These are phyloP conservation scores for Nerophis ophidion DNA, from an alignment of 2,113 vertebrate species.

Conservation along the genomic window DNA sequence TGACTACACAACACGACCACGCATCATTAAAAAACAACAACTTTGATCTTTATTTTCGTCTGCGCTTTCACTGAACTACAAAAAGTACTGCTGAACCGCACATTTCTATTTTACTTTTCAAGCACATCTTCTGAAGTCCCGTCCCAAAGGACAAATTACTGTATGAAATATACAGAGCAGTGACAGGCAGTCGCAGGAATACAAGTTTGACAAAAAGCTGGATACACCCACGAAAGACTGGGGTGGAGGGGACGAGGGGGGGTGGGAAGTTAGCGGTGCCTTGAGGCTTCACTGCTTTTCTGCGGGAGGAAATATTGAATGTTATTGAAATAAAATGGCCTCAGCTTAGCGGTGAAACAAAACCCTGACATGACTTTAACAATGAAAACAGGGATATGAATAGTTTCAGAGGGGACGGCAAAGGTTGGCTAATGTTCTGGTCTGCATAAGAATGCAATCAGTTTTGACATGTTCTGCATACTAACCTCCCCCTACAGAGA, in stretches of 20 bases:
- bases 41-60: constrained; percentile 24
- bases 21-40: constrained; percentile 37
- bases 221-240: constrained; percentile 13
- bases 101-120: constrained; percentile 21
- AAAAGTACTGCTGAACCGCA: constrained; percentile 17
- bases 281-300: constrained; percentile 17
- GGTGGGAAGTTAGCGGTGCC: constrained; percentile 2
- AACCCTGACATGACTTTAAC: constrained; percentile 44
- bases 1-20: constrained; percentile 26
- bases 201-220: constrained; percentile 12
- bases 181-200: constrained; percentile 7
- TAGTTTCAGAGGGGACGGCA: constrained; percentile 34
- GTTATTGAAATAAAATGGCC: constrained; percentile 29
- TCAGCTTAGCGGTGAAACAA: constrained; percentile 22
- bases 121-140: constrained; percentile 5
- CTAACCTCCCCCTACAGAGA: constrained; percentile 41
- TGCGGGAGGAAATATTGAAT: constrained; percentile 7
- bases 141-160: constrained; percentile 14
- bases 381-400: constrained; percentile 50
- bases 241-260: not conserved
- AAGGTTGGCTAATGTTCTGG: constrained; percentile 49
- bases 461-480: constrained; percentile 42
- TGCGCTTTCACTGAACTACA: not conserved
- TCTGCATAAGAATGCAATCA: constrained; percentile 47
- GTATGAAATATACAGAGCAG: not conserved